phyloP scores from a whole-genome alignment of 2,113 vertebrate species.

The Phycodurus eques region DNA sequence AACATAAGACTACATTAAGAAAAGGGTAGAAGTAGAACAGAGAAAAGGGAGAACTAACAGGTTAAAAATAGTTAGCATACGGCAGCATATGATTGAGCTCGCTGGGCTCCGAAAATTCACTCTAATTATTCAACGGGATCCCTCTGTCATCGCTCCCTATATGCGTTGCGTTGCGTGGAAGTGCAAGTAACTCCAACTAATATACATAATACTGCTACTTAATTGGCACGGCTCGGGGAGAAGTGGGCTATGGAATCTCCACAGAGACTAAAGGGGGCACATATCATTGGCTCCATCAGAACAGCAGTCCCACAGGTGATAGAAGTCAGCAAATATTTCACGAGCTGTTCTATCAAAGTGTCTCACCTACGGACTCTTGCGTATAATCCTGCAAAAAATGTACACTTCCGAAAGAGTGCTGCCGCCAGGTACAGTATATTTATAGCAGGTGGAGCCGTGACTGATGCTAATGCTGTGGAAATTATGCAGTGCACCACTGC shows the following conservation, averaged over 20 bases:
- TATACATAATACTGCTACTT: constrained; percentile 97
- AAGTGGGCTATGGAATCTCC: constrained; percentile 84
- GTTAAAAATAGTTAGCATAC: constrained; percentile 85
- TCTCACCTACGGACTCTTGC: constrained; percentile 76
- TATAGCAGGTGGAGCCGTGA: constrained; percentile 77
- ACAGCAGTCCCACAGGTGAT: constrained; percentile 87
- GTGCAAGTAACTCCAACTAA: constrained; percentile 86
- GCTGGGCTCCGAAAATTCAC: constrained; percentile 82
- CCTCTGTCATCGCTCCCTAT: constrained; percentile 84
- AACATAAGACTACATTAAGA: constrained; percentile 29
- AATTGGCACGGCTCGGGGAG: constrained; percentile 88
- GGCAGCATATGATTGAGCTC: constrained; percentile 81
- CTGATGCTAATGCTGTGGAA: constrained; percentile 80
- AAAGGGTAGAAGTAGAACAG: constrained; percentile 33
- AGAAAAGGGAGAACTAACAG: constrained; percentile 58
- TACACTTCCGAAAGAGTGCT: constrained; percentile 64
- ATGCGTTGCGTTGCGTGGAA: constrained; percentile 77
- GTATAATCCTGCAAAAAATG: constrained; percentile 64
- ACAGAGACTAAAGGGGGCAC: constrained; percentile 86
- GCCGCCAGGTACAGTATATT: constrained; percentile 70
- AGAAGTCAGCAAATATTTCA: constrained; percentile 89
- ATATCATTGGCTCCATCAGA: constrained; percentile 91
- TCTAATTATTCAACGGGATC: constrained; percentile 92
- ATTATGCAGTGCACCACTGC: constrained; percentile 76
- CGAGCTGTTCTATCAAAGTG: constrained; percentile 74